Conservation (phyloP, 2,797 vertebrate genomes). For the Momotus momota region DNA sequence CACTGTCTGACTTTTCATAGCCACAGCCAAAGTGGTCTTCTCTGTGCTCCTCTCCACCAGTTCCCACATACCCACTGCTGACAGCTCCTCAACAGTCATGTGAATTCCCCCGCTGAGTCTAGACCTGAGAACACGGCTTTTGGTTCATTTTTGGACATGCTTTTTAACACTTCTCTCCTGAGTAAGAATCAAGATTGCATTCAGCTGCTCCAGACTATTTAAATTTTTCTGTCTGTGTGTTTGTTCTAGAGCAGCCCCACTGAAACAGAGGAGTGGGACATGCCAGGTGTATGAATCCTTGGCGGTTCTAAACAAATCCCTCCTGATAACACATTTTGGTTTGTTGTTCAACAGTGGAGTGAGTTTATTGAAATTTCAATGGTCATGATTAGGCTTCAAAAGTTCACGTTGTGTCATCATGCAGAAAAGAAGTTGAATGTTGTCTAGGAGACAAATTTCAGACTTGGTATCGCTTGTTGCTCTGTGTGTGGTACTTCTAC, state of each 20-base stretch:
- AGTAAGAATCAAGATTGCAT: slow-evolving; percentile 38
- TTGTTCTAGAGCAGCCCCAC: slow-evolving; percentile 40
- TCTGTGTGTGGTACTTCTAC: neutral
- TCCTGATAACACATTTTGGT: slow-evolving; percentile 33
- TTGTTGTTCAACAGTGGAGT: slow-evolving; percentile 34
- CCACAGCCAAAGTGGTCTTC: neutral
- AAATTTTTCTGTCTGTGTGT: slow-evolving; percentile 4
- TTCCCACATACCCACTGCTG: neutral
- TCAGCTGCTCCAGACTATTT: slow-evolving; percentile 55
- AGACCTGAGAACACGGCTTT: neutral
- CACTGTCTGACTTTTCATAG: neutral
- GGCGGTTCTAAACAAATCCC: slow-evolving; percentile 21
- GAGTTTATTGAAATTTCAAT: slow-evolving; percentile 30
- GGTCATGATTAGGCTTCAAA: slow-evolving; percentile 26
- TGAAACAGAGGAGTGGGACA: slow-evolving; percentile 9
- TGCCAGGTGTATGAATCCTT: slow-evolving; percentile 41
- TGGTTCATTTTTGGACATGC: neutral
- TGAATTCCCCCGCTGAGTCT: neutral
- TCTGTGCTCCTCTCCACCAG: neutral
- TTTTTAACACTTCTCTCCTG: neutral
- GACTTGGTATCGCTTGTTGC: neutral
- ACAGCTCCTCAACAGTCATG: neutral
- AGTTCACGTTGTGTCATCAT: neutral
- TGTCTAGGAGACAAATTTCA: neutral
- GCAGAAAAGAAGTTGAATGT: neutral